These are phyloP conservation scores for Naja naja DNA, from an alignment of 2,113 vertebrate genomes.

Conservation along the genomic window DNA sequence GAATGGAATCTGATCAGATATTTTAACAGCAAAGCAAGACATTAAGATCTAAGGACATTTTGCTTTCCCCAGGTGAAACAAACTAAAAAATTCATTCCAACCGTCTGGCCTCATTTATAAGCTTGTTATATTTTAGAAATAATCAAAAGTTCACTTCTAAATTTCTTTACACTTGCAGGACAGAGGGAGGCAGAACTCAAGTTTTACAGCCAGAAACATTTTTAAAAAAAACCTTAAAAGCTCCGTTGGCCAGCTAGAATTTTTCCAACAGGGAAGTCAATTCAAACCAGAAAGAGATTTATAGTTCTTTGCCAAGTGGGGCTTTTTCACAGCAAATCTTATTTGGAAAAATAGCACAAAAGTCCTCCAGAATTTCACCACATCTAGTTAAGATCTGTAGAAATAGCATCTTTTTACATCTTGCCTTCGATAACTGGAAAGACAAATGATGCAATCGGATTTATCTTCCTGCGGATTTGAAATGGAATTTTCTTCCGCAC, in stretches of 20 bases:
- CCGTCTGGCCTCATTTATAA: not conserved
- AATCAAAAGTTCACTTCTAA: not conserved
- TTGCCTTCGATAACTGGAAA: not conserved
- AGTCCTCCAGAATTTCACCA: not conserved
- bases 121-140: constrained; percentile 2
- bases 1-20: not conserved
- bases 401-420: not conserved
- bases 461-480: not conserved
- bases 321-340: not conserved
- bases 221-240: not conserved
- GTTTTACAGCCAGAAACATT: not conserved
- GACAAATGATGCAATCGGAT: too few species aligned
- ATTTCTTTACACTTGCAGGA: not conserved
- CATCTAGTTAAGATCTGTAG: not conserved
- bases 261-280: not conserved
- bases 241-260: not conserved
- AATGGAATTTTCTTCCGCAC: not conserved
- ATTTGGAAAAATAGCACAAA: not conserved
- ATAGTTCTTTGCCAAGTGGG: not conserved
- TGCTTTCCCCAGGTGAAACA: not conserved
- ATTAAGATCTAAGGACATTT: constrained; percentile 3
- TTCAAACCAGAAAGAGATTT: not conserved
- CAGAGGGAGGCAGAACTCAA: not conserved
- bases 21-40: constrained; percentile 35
- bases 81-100: not conserved